Percentiles rank a stretch among this genome's conserved stretches.
phyloP scores from a whole-genome alignment of 1,140 invertebrate species.

The Calephelis nemesis region DNA sequence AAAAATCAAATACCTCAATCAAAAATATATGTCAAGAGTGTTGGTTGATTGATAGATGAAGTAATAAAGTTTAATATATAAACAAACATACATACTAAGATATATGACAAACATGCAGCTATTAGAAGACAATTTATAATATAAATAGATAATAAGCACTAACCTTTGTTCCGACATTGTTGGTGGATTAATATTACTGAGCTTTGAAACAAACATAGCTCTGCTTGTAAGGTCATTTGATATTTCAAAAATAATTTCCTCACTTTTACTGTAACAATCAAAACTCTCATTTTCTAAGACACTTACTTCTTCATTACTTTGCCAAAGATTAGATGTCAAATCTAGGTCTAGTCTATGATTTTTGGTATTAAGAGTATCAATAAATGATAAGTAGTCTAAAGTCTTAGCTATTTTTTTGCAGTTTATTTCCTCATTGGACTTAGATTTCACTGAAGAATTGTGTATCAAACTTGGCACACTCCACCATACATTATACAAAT shows the following conservation, averaged over 20 bases:
- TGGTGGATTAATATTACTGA: conserved; percentile 33
- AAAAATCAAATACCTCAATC: too few relatives aligned
- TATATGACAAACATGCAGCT: too few relatives aligned
- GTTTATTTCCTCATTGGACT: conserved; percentile 27
- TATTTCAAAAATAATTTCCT: conserved; percentile 46
- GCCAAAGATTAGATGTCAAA: conserved; percentile 51
- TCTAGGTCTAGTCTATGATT: conserved; percentile 29
- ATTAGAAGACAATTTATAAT: too few relatives aligned
- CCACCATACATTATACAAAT: conserved; percentile 59
- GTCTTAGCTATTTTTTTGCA: conserved; percentile 42
- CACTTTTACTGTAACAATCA: conserved; percentile 42
- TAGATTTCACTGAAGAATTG: conserved; percentile 21
- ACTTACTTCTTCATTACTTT: conserved; percentile 47
- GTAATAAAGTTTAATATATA: too few relatives aligned
- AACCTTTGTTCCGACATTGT: conserved; percentile 50
- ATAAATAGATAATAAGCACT: conserved; percentile 18
- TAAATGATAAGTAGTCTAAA: conserved; percentile 53
- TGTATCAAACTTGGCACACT: conserved; percentile 40
- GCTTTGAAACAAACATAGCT: conserved; percentile 26
- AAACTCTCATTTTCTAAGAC: conserved; percentile 59
- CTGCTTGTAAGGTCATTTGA: conserved; percentile 41
- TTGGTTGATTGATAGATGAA: too few relatives aligned
- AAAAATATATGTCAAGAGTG: too few relatives aligned
- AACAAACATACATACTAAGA: too few relatives aligned
- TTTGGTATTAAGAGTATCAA: conserved; percentile 47